Conservation (phyloP, 2,113 vertebrate genomes). For the Dasyprocta punctata region DNA sequence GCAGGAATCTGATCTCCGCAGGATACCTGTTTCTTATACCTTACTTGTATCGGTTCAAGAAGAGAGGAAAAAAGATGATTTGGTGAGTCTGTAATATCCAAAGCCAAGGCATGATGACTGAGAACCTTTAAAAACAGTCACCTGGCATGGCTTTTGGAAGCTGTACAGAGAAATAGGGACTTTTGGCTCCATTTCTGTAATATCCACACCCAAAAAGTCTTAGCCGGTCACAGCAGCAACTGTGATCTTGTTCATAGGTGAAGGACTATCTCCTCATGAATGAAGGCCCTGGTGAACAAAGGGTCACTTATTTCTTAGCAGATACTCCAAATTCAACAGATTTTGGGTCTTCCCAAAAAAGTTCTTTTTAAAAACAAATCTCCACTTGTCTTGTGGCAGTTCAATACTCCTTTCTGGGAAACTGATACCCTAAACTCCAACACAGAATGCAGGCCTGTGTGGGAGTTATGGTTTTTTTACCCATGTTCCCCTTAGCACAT, state of each 20-base stretch:
- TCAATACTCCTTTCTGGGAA: neutral
- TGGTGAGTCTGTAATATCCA: neutral
- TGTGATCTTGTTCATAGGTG: neutral
- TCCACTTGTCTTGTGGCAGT: neutral
- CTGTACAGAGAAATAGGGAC: neutral
- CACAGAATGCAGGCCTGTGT: neutral
- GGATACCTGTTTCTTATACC: neutral
- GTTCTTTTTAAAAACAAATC: constrained; percentile 10
- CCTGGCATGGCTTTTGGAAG: neutral
- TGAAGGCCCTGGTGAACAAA: neutral
- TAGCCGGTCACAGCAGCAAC: neutral
- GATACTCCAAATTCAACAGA: constrained; percentile 5
- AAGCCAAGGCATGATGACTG: neutral
- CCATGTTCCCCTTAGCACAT: neutral
- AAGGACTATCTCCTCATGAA: neutral
- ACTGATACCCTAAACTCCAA: neutral
- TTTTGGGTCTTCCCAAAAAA: neutral
- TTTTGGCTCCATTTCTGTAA: neutral
- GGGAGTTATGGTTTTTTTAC: neutral
- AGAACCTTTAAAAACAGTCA: neutral
- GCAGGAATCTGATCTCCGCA: neutral
- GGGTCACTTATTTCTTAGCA: neutral
- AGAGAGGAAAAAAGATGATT: neutral
- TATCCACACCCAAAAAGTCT: neutral
- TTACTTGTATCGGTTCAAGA: neutral